Percentiles rank a stretch among this genome's conserved stretches.
phyloP scores from a whole-genome alignment of 2,113 vertebrate species.

The Nannobrachium achirus region DNA sequence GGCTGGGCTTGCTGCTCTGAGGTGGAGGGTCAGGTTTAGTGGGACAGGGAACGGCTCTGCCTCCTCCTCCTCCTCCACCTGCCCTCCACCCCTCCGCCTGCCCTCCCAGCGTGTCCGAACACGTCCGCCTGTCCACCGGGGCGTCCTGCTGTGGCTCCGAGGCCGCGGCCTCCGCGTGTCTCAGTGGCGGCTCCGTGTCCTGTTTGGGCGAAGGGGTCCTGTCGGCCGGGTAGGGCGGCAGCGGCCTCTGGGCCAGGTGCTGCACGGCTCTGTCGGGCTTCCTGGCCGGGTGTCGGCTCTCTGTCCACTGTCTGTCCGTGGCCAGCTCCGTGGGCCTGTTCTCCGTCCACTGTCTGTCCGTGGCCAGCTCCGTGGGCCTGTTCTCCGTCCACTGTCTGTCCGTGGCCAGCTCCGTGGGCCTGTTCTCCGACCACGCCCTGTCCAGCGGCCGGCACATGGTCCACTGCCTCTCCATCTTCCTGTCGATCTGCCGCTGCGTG shows the following conservation, averaged over 20 bases:
- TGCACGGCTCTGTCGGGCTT: conserved; percentile 59
- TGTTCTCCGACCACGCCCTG: conserved; percentile 70
- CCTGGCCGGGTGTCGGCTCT: conserved; percentile 45
- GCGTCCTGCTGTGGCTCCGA: conserved; percentile 47
- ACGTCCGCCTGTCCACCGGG: conserved; percentile 44
- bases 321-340: too few species aligned
- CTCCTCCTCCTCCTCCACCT: conserved; percentile 19
- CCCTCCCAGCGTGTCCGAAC: conserved; percentile 34
- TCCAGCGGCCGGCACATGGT: conserved; percentile 70
- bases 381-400: conserved; percentile 63
- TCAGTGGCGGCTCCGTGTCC: conserved; percentile 47
- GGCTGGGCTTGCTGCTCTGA: conserved; percentile 73
- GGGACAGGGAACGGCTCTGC: conserved; percentile 29
- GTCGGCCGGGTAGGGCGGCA: conserved; percentile 73
- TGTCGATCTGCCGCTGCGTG: conserved; percentile 76
- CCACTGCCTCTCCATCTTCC: conserved; percentile 77
- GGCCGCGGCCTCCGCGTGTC: conserved; percentile 37
- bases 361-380: too few species aligned
- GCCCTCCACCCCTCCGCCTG: conserved; percentile 55
- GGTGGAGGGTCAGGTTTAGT: conserved; percentile 73
- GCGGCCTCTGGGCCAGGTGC: conserved; percentile 63
- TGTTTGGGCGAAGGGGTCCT: conserved; percentile 67
- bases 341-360: too few species aligned
- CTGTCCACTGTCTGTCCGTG: too few species aligned
- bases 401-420: conserved; percentile 46